Evolutionary conservation across 2,888 invertebrate species (phyloP).

Genomic region (Elmis aenea): DNA sequence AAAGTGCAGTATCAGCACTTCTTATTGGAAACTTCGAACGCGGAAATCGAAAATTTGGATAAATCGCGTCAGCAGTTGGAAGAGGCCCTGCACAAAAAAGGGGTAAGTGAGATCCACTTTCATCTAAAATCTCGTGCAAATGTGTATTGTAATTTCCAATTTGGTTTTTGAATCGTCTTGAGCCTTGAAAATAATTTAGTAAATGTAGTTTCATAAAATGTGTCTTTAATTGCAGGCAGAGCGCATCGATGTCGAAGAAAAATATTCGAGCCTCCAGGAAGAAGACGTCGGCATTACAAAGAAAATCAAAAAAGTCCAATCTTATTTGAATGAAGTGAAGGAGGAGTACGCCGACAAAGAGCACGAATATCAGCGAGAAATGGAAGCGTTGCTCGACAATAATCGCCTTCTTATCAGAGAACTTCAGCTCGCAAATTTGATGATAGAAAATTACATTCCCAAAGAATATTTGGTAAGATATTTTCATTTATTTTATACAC

Average conservation of each 20-base stretch:
- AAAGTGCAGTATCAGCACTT: constrained; percentile 92
- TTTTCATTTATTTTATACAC: no score
- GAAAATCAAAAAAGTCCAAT: constrained; percentile 85
- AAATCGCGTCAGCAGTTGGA: constrained; percentile 76
- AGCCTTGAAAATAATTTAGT: no score
- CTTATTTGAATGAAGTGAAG: constrained; percentile 79
- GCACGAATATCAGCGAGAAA: constrained; percentile 93
- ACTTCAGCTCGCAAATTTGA: constrained; percentile 82
- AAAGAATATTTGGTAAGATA: constrained; percentile 76
- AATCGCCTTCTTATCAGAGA: constrained; percentile 87
- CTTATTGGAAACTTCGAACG: constrained; percentile 80
- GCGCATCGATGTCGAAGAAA: constrained; percentile 88
- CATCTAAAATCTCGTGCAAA: neutral
- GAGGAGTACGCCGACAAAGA: constrained; percentile 82
- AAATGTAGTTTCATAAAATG: no score
- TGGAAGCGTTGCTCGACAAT: constrained; percentile 92
- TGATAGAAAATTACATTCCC: constrained; percentile 91
- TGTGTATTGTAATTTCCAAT: neutral
- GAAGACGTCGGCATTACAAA: constrained; percentile 89
- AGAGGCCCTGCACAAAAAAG: constrained; percentile 80
- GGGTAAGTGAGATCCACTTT: constrained; percentile 48
- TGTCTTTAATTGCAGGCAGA: constrained; percentile 71
- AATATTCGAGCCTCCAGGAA: constrained; percentile 91
- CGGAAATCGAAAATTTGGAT: constrained; percentile 73
- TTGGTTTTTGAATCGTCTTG: no score